Percentiles rank a stretch among this genome's conserved stretches.
Evolutionary conservation across 2,888 invertebrate genomes (phyloP).

Genomic region (Tetragnatha montana): DNA sequence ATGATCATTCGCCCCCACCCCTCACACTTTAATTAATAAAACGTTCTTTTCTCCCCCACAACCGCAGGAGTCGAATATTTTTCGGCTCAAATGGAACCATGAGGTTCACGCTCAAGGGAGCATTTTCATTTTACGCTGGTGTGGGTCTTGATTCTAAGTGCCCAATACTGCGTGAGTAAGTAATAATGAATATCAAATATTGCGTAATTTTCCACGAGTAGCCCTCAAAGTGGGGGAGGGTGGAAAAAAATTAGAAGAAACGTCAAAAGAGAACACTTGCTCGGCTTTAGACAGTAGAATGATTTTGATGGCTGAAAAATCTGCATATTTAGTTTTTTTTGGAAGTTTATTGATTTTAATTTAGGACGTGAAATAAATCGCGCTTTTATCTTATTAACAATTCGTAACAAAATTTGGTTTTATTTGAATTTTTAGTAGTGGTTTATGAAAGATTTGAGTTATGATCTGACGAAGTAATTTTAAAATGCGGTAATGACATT

Average conservation of each 20-base stretch:
- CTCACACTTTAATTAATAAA: conserved; percentile 67
- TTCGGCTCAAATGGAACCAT: conserved; percentile 28
- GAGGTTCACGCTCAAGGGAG: conserved; percentile 38
- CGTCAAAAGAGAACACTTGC: not conserved
- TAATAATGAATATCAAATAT: conserved; percentile 65
- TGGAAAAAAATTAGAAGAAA: not conserved
- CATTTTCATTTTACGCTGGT: conserved; percentile 68
- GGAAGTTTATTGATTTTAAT: not conserved
- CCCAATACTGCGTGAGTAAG: conserved; percentile 64
- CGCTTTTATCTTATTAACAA: not conserved
- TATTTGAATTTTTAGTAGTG: too few species aligned
- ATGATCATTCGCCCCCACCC: conserved; percentile 39
- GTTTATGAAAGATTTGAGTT: too few species aligned
- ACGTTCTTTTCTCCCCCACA: conserved; percentile 42
- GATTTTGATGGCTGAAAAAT: not conserved
- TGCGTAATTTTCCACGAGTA: conserved; percentile 34
- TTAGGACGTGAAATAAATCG: not conserved
- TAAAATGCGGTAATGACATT: too few species aligned
- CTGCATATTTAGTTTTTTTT: not conserved
- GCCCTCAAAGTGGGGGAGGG: not conserved
- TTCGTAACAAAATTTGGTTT: not conserved
- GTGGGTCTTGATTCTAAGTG: conserved; percentile 21
- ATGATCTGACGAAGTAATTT: too few species aligned
- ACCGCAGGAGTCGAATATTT: conserved; percentile 65
- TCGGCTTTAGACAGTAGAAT: not conserved